A percentile compares a stretch with the other conserved stretches of the same genome.
Evolutionary conservation across 92 coral and sea anemone species (phyloP).

Genomic region (Epizoanthus illoricatus): DNA sequence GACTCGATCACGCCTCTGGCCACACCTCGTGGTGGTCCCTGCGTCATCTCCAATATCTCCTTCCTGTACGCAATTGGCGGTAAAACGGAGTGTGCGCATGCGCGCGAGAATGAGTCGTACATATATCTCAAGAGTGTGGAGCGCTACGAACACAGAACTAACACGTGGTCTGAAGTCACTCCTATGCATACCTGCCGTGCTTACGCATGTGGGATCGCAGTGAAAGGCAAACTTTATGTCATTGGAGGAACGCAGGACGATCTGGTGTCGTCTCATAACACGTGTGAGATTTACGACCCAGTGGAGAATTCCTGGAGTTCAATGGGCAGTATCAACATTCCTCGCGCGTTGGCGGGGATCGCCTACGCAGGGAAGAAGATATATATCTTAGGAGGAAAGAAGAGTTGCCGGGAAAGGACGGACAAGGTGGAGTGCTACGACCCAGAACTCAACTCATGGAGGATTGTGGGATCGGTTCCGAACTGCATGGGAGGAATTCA

Average conservation of each 20-base stretch:
- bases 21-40: slow-evolving; percentile 90
- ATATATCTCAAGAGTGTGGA: slow-evolving; percentile 78
- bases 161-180: slow-evolving; percentile 76
- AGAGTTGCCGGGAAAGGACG: slow-evolving; percentile 85
- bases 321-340: slow-evolving; percentile 73
- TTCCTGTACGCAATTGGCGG: slow-evolving; percentile 96
- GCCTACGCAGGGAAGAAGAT: slow-evolving; percentile 68
- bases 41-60: slow-evolving; percentile 71
- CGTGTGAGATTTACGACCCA: slow-evolving; percentile 86
- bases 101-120: slow-evolving; percentile 65
- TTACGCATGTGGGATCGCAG: slow-evolving; percentile 84
- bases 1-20: slow-evolving; percentile 78
- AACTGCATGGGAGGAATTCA: slow-evolving; percentile 96
- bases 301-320: slow-evolving; percentile 65
- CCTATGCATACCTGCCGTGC: slow-evolving; percentile 84
- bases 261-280: slow-evolving; percentile 75
- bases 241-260: slow-evolving; percentile 92
- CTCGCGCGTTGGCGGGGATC: slow-evolving; percentile 91
- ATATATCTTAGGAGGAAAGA: slow-evolving; percentile 93
- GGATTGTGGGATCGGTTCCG: slow-evolving; percentile 83
- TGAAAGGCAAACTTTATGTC: slow-evolving; percentile 65
- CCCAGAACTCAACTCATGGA: slow-evolving; percentile 76
- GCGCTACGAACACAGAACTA: slow-evolving; percentile 65
- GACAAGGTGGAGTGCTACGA: slow-evolving; percentile 91
- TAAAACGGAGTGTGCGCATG: slow-evolving; percentile 73